Evolutionary conservation across 2,888 invertebrate species (phyloP), one percentile per base, ranked within the genome.

Genomic region (Corythucha ciliata): DNA sequence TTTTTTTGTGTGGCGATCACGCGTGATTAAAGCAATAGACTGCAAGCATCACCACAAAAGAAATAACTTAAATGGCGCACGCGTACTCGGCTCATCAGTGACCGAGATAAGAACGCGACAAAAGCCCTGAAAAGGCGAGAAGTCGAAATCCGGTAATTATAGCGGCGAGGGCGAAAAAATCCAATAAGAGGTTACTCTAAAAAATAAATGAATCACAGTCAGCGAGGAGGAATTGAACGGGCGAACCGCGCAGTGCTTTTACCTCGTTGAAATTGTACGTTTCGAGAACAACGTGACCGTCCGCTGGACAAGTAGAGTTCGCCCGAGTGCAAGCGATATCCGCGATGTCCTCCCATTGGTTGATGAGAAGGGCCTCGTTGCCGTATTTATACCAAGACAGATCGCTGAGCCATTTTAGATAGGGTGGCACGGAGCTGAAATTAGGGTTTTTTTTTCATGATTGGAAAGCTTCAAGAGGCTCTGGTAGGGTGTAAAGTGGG

Each of bases 321-420:
- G 77, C 76, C 24, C 77, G 70, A 1, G 80, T 80, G 64, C 89
- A 90, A 1, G 76, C 76, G 60, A 92, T 90, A 61, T 75, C 72
- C 4, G 81, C 79, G 10, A 92, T 76, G 37, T 83, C 80, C 0
- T 77, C 67, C 92, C 92, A 92, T 65, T 93, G 92, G 71, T 91
- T 92, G 50, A 92, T 78, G 47, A 87, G 72, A 16, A 92, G 70
- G 0, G 89, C 88, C 67, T 92, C 91, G 68, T 90, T 90, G 24
- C 88, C 88, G 68, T 90, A 92, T 50, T 84, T 80, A 70, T 92
- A 91, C 92, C 92, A 92, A 0, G 91, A 91, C 12, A 91, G 68
- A 67, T 88, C 85, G 1, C 87, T 84, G 56, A 90, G 71, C 90
- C 90, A 91, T 59, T 80, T 75, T 52, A 91, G 79, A 65, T 89